Conservation (phyloP, 2,113 vertebrate species). For the Amphiprion ocellaris region DNA sequence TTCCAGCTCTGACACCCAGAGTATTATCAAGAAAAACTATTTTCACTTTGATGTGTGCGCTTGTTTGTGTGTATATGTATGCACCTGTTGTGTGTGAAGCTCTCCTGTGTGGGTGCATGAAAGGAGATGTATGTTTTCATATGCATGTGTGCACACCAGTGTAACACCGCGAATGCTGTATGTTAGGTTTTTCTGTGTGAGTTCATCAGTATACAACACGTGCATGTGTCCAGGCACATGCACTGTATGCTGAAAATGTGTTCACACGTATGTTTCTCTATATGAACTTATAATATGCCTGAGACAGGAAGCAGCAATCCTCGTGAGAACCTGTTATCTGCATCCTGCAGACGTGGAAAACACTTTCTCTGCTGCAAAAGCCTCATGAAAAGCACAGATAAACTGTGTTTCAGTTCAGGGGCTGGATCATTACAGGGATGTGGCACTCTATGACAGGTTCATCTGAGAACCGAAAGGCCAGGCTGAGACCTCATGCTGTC, state of each 20-base stretch:
- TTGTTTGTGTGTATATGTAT: not conserved
- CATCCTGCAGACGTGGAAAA: conserved; percentile 25
- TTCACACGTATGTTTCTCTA: not conserved
- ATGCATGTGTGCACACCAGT: not conserved
- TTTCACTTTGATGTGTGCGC: conserved; percentile 55
- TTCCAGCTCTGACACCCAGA: conserved; percentile 23
- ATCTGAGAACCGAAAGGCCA: not conserved
- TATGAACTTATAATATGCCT: not conserved
- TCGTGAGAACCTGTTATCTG: conserved; percentile 33
- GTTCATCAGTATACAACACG: not conserved
- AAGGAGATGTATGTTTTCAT: conserved; percentile 1
- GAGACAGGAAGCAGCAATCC: conserved; percentile 5
- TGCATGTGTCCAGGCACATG: not conserved
- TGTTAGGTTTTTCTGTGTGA: not conserved
- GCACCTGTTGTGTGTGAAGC: conserved; percentile 24
- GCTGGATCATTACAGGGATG: not conserved
- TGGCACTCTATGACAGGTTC: not conserved
- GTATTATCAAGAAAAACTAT: conserved; percentile 56
- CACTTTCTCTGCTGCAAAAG: not conserved
- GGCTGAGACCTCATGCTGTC: not conserved
- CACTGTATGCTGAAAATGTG: not conserved
- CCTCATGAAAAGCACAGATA: not conserved
- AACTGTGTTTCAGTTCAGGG: not conserved
- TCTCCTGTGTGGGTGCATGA: conserved; percentile 36
- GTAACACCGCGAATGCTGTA: no score